Percentiles rank a stretch among this genome's conserved stretches.
Conservation (phyloP, 2,113 vertebrate species). For the Mellivora capensis region DNA sequence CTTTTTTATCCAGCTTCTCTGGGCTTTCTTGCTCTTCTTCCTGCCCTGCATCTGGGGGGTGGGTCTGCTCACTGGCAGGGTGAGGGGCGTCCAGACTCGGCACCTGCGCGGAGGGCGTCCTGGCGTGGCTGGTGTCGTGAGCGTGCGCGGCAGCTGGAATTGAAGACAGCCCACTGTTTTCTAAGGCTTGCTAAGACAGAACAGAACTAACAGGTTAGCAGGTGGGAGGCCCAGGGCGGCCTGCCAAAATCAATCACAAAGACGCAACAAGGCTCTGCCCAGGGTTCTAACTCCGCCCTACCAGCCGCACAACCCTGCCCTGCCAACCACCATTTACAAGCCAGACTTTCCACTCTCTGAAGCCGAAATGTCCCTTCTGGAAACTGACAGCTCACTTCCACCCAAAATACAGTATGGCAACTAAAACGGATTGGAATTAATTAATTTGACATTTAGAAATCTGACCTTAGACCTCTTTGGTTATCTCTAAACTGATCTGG, state of each 20-base stretch:
- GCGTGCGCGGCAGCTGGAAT: constrained; percentile 89
- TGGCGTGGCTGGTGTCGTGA: constrained; percentile 80
- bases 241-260: constrained; percentile 19
- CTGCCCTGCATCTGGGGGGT: constrained; percentile 80
- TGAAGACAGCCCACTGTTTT: constrained; percentile 97
- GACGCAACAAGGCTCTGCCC: not conserved
- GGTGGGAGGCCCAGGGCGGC: not conserved
- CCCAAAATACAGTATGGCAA: not conserved
- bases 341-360: rapidly evolving
- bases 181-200: constrained; percentile 95
- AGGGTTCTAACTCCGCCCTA: not conserved
- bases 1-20: constrained; percentile 88
- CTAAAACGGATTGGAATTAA: not conserved
- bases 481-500: not conserved
- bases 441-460: not conserved
- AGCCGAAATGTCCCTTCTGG: not conserved
- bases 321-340: not conserved
- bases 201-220: constrained; percentile 73
- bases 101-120: constrained; percentile 76
- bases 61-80: constrained; percentile 75
- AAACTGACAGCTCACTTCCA: not conserved
- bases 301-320: not conserved
- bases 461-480: not conserved
- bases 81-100: constrained; percentile 64
- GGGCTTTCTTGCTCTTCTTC: constrained; percentile 79